Percentiles rank a stretch among this genome's conserved stretches.
Evolutionary conservation across 2,888 invertebrate species (phyloP).

Genomic region (Cyrtodaria siliqua): DNA sequence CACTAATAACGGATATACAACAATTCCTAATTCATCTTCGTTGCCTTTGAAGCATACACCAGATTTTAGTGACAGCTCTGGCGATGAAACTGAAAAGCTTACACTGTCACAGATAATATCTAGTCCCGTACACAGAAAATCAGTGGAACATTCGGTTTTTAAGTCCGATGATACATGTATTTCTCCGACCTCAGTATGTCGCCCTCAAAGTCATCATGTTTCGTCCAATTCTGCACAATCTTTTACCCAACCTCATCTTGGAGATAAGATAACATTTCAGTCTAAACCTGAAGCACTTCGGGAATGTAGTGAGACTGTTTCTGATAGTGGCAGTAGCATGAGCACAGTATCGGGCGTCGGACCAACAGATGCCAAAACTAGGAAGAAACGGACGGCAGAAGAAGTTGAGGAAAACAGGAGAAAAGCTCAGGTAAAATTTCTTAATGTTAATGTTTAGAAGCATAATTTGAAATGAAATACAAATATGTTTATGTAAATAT

Average conservation of each 20-base stretch:
- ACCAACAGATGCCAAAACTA: conserved; percentile 12
- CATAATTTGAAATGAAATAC: not conserved
- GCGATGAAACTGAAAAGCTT: conserved; percentile 5
- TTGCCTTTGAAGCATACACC: not conserved
- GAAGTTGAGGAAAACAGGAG: conserved; percentile 69
- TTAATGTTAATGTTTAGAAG: not conserved
- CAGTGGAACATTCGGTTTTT: not conserved
- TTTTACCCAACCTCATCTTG: too few species aligned
- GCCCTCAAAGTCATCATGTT: too few species aligned
- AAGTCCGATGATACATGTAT: not conserved
- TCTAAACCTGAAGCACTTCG: too few species aligned
- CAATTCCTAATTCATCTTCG: not conserved
- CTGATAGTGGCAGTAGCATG: not conserved
- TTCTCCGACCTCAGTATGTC: too few species aligned
- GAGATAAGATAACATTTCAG: too few species aligned
- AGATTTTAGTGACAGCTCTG: conserved; percentile 17
- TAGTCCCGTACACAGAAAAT: conserved; percentile 2
- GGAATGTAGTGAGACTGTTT: too few species aligned
- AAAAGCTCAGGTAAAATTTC: conserved; percentile 43
- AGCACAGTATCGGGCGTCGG: too few species aligned
- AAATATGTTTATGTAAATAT: not conserved
- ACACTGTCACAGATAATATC: conserved; percentile 17
- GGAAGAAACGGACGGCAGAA: conserved; percentile 69
- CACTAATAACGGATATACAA: not conserved
- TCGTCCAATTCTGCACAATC: not conserved